Conservation (phyloP, 2,797 vertebrate genomes). For the Harpagifer antarcticus region DNA sequence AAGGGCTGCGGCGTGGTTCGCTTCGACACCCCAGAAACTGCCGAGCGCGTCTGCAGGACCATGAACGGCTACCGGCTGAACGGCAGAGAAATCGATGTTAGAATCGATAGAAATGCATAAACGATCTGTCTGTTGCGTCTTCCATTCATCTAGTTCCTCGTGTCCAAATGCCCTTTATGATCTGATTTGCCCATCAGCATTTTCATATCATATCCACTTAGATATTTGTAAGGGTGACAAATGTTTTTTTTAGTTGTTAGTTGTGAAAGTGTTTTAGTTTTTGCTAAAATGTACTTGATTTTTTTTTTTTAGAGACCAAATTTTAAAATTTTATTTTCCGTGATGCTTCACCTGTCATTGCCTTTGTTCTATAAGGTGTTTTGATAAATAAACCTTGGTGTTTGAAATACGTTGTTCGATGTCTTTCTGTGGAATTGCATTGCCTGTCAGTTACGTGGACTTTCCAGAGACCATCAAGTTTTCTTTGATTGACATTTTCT, state of each 20-base stretch:
- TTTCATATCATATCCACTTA: slow-evolving; percentile 57
- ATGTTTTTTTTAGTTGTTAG: slow-evolving; percentile 60
- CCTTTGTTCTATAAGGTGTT: slow-evolving; percentile 82
- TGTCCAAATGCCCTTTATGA: slow-evolving; percentile 36
- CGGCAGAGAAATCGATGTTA: slow-evolving; percentile 96
- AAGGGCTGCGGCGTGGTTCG: slow-evolving; percentile 97
- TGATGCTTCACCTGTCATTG: slow-evolving; percentile 66
- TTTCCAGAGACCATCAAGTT: no score
- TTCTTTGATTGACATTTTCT: no score
- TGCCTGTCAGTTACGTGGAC: background rate
- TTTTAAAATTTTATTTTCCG: slow-evolving; percentile 65
- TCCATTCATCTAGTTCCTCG: slow-evolving; percentile 41
- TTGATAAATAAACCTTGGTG: slow-evolving; percentile 85
- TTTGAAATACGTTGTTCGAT: slow-evolving; percentile 33
- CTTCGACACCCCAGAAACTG: slow-evolving; percentile 95
- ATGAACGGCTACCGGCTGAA: slow-evolving; percentile 97
- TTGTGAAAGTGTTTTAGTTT: slow-evolving; percentile 77
- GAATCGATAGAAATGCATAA: slow-evolving; percentile 97
- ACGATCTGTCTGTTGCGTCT: slow-evolving; percentile 47
- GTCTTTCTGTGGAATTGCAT: background rate
- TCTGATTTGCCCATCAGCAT: slow-evolving; percentile 44
- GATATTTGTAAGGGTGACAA: slow-evolving; percentile 49
- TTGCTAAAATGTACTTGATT: slow-evolving; percentile 39
- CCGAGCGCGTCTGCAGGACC: slow-evolving; percentile 94
- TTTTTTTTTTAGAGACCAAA: slow-evolving; percentile 82